These are phyloP conservation scores for Tragelaphus imberbis DNA, from an alignment of 2,113 vertebrate genomes.

Conservation along the genomic window DNA sequence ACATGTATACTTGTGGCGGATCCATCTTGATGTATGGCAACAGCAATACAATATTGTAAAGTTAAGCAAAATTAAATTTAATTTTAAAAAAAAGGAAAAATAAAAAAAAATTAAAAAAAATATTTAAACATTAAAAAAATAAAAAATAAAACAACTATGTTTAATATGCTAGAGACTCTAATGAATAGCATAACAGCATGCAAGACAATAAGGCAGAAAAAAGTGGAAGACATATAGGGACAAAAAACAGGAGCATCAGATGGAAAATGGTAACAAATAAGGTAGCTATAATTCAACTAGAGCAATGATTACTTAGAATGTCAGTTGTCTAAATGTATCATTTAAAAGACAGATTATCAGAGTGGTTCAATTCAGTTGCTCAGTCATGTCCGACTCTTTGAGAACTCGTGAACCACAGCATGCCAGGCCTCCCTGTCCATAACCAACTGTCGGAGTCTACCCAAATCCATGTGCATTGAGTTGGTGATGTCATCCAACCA, in stretches of 20 bases:
- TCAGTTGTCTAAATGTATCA: neutral
- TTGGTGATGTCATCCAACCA: neutral
- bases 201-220: neutral
- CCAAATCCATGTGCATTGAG: neutral
- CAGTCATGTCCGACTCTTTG: neutral
- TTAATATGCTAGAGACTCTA: neutral
- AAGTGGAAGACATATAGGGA: neutral
- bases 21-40: no score
- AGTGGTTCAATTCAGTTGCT: neutral
- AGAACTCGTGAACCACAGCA: rapidly evolving
- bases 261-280: neutral
- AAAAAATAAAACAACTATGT: neutral
- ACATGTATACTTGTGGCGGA: no score
- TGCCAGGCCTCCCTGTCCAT: neutral
- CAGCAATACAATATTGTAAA: no score
- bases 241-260: neutral
- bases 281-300: neutral
- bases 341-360: neutral
- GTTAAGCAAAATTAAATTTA: no score
- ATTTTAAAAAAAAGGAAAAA: no score
- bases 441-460: neutral
- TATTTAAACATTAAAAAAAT: no score
- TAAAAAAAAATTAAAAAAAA: no score
- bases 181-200: neutral
- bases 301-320: neutral